Base-by-base conservation (phyloP, 1,140 invertebrate genomes). In the Oreohelix idahoensis region DNA sequence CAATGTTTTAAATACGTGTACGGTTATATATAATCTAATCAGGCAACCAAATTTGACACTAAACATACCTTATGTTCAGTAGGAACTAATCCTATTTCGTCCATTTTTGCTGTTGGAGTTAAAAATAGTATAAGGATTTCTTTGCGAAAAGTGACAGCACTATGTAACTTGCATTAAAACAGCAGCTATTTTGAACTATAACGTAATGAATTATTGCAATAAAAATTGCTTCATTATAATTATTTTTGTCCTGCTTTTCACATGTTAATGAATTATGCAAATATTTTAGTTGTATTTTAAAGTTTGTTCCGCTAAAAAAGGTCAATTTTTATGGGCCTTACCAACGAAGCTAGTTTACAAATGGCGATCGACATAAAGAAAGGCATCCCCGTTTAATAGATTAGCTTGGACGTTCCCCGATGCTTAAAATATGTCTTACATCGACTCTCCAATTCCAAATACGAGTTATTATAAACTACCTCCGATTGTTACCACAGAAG, bases 401-500 rank as follows among this genome's bases (percentile, higher is more conserved):
- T n/a, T n/a, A n/a, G n/a, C n/a, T n/a, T n/a, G n/a, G 23, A 58
- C 53, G 8, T 58, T 58, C 23, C 23, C 5, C 17, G 53, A 23
- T 42, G 1, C n/a, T 73, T 42, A 13, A 26, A 76, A 29, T 35
- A 87, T 87, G 76, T 83, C 84, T 20, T 84, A 84, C 4, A 86
- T 84, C 71, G 39, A 86, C 32, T 80, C 86, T 17, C 85, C 85
- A 32, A 88, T 88, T 75, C 89, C 87, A 58, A 80, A 81, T 38
- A 81, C 87, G 20, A 81, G 79, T 13, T 87, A 86, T 84, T 53
- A 86, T 29, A 89, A 84, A 58, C 84, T 92, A 26, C 92, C 91
- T 74, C 91, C 92, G 32, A 92, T 92, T 51, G 88, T 91, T 39
- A 90, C 86, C 20, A 91, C 84, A 86, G 89, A 90, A 73, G 70